phyloP scores from a whole-genome alignment of 2,113 vertebrate genomes.

The Rhinolophus ferrumequinum region DNA sequence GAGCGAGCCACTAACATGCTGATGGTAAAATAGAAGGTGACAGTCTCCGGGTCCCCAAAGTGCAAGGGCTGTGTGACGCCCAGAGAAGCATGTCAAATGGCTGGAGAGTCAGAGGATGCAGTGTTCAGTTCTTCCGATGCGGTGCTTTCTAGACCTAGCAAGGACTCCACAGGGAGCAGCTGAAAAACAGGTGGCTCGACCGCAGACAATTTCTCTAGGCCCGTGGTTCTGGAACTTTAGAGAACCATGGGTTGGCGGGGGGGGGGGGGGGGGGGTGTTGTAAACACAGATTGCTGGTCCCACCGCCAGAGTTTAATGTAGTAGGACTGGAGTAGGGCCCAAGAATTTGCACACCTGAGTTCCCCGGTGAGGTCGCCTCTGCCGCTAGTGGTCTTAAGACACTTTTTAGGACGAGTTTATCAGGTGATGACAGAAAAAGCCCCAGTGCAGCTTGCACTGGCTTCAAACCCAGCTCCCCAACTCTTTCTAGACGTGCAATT shows the following conservation, averaged over 20 bases:
- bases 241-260: too few relatives aligned
- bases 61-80: neutral
- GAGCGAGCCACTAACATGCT: neutral
- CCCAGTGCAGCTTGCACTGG: neutral
- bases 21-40: neutral
- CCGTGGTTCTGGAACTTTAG: neutral
- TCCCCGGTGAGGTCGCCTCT: neutral
- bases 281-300: neutral
- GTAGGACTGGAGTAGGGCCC: neutral
- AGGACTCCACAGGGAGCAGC: neutral
- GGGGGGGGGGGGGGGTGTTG: neutral
- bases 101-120: neutral
- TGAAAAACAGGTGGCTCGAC: neutral
- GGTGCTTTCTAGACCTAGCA: neutral
- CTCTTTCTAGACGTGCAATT: neutral
- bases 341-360: neutral
- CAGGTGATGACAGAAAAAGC: neutral
- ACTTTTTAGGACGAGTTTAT: neutral
- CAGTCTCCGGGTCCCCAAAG: neutral
- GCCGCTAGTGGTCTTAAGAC: neutral
- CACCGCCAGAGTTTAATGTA: neutral
- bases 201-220: neutral
- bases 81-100: neutral
- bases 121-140: neutral
- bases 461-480: neutral